These are phyloP conservation scores for Thereva nobilitata DNA, from an alignment of 2,888 invertebrate species.

Conservation along the genomic window DNA sequence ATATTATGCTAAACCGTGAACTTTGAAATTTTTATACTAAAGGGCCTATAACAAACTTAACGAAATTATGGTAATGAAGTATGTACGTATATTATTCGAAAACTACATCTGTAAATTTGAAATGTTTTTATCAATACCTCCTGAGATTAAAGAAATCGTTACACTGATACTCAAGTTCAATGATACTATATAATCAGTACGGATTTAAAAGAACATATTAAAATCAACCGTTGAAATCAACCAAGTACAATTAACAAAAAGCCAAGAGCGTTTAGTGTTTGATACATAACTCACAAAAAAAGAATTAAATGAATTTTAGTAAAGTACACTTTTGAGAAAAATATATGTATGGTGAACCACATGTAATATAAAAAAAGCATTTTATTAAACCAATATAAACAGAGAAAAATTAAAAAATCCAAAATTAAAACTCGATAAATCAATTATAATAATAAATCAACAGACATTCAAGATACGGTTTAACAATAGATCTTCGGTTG, in stretches of 20 bases:
- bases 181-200: too few relatives aligned
- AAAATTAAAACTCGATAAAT: conserved; percentile 12
- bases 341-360: too few relatives aligned
- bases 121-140: too few relatives aligned
- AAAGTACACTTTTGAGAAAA: not conserved
- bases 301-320: conserved; percentile 15
- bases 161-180: too few relatives aligned
- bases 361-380: conserved; percentile 8
- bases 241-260: conserved; percentile 13
- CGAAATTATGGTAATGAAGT: too few relatives aligned
- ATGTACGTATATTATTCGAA: too few relatives aligned
- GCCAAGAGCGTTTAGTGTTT: conserved; percentile 21
- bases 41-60: too few relatives aligned
- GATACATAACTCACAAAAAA: conserved; percentile 21
- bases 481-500: conserved; percentile 54
- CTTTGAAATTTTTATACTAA: too few relatives aligned
- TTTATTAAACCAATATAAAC: conserved; percentile 9
- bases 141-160: too few relatives aligned
- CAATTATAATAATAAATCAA: conserved; percentile 18
- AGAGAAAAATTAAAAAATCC: conserved; percentile 11
- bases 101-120: too few relatives aligned
- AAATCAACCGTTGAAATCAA: conserved; percentile 4
- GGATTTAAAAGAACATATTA: not conserved
- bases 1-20: too few relatives aligned
- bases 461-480: conserved; percentile 35